Evolutionary conservation across 2,888 invertebrate genomes (phyloP), one percentile per base, ranked within the genome.

Genomic region (Drosophila meridiana): DNA sequence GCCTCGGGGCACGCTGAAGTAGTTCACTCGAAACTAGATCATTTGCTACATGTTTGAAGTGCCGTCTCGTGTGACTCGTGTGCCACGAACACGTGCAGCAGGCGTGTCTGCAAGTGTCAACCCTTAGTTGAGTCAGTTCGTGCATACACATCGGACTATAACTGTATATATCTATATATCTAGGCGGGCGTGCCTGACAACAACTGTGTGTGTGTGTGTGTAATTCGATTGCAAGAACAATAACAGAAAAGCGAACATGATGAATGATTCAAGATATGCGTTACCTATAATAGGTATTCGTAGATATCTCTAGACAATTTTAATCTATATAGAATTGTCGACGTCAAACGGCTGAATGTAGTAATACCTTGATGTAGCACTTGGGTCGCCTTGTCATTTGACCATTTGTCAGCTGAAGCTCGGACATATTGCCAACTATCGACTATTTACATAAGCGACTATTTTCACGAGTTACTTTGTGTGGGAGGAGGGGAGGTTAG

Each of bases 361-460:
- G 61, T 67, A 69, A 5, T 32, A 40, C 42, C 36, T 56, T 36
- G 50, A 20, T 52, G 55, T 62, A 48, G 55, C n/a, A 9, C 56
- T 56, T 9, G 60, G 34, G 9, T 28, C n/a, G 40, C 32, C 55
- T 63, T 73, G 80, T 79, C 80, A 79, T 64, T 79, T 79, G 79
- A 79, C 81, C 70, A 77, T 77, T 78, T 78, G 80, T 76, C 80
- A 78, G 76, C 80, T 76, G 80, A 80, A 78, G 48, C 56, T 43
- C 56, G 47, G 36, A 47, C 70, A 70, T 58, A 42, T 28, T 69
- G 40, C 48, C 45, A 53, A 72, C 48, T 67, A 64, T 64, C 40
- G 36, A 70, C 68, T 53, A 50, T 79, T 79, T 80, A 78, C 76
- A 78, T 78, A 78, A 78, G 71, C 67, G 45, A 70, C 55, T 42